Base-by-base conservation (phyloP, 2,888 invertebrate species). In the Limnephilus rhombicus region DNA sequence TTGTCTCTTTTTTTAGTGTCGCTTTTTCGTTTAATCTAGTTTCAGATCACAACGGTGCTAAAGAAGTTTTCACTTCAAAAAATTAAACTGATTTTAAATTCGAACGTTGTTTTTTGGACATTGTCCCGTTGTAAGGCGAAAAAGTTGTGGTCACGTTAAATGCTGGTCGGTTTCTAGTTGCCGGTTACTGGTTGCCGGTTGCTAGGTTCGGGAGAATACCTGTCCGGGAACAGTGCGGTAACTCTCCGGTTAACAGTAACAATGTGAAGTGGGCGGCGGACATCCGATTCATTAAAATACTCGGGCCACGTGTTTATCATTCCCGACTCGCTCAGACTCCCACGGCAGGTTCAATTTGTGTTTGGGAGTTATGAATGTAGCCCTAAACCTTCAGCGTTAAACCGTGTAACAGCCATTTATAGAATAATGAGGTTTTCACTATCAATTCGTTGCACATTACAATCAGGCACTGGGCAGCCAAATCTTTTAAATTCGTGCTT, bases 281-380 rank as follows among this genome's bases (percentile, higher is more conserved):
- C 68, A 68, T 68, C 68, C 68, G 68, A 68, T 24, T 68, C 68
- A 68, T 68, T 68, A 68, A 68, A 68, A 68, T 68, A 68, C 68
- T 68, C 24, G 9, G 24, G 68, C 68, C 68, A 68, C 68, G 68
- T 68, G 68, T 68, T 68, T 68, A 68, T 68, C 68, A 68, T 5
- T 68, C 68, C 24, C 68, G 68, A n/a, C 68, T 49, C 49, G 49
- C 11, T 49, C 13, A 49, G 12, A 49, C 49, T 68, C 68, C 68
- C 68, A 68, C 68, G 68, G 68, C 68, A 68, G 68, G 68, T 68
- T 68, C 68, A 68, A 68, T n/a, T 68, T 68, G 68, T 68, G 68
- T 24, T 24, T 68, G 9, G 53, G 7, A 68, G 9, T 68, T 68
- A n/a, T 24, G 68, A 9, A 68, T 68, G n/a, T 68, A n/a, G 24